phyloP scores from a whole-genome alignment of 2,797 vertebrate genomes.

The Protosalanx chinensis region DNA sequence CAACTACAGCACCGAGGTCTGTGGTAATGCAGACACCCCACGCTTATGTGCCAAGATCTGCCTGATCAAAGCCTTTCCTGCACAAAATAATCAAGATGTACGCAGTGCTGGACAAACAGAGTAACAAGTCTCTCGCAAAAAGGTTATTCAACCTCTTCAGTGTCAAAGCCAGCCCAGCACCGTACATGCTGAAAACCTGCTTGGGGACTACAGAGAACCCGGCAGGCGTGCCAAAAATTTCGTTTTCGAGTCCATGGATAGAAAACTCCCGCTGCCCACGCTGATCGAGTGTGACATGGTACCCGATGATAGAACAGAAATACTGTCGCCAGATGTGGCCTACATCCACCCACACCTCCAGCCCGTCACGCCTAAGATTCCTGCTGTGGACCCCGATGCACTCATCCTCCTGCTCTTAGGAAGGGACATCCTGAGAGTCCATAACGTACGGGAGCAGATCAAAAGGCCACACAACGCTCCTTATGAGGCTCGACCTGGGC shows the following conservation, averaged over 20 bases:
- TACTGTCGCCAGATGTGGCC: conserved; percentile 1
- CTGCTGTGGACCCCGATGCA: conserved; percentile 9
- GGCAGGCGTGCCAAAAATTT: conserved; percentile 19
- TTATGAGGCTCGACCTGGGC: neutral
- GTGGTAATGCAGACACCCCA: neutral
- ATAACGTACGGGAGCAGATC: neutral
- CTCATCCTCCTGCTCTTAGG: conserved; percentile 21
- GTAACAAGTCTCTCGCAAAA: conserved; percentile 30
- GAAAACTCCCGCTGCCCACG: neutral
- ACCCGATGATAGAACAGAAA: conserved; percentile 5
- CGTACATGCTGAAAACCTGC: conserved; percentile 12
- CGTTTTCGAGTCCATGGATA: conserved; percentile 22
- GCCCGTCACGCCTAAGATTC: conserved; percentile 5
- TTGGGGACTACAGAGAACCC: conserved; percentile 14
- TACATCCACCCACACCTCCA: neutral
- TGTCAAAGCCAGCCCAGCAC: neutral
- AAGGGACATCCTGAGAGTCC: conserved; percentile 1
- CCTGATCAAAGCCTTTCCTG: conserved; percentile 20
- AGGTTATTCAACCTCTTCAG: conserved; percentile 32
- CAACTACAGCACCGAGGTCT: conserved; percentile 24
- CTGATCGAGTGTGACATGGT: conserved; percentile 13
- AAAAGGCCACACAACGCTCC: neutral
- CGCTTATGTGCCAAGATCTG: conserved; percentile 33
- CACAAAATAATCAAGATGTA: conserved; percentile 8
- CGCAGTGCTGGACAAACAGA: conserved; percentile 33